Base-by-base conservation (phyloP, 2,888 invertebrate genomes). In the Sphaerolaimus hirsutus region DNA sequence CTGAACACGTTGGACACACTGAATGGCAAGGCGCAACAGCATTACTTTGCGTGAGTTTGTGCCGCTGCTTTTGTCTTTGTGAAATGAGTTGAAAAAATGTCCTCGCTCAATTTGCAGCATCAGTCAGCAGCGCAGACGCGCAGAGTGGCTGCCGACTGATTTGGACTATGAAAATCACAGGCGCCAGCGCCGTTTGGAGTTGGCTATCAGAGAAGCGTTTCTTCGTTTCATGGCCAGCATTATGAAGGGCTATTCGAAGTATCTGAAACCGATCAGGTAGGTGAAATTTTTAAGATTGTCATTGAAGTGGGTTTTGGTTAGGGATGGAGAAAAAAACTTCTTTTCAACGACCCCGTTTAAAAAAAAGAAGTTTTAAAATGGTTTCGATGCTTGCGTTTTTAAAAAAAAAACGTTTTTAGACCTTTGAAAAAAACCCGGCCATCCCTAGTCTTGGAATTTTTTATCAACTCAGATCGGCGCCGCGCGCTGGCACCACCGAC, bases 161-260 rank as follows among this genome's bases (percentile, higher is more conserved):
- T 45, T 53, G 44, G 58, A 59, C 24, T 42, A 51, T 19, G 49
- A 51, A 17, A 51, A 51, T 19, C 54, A 56, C 26, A 50, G 50
- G 29, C 51, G 54, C 38, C 46, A 52, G 23, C 77, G 81, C 71
- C 75, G 76, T 21, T 69, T 87, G 59, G 93, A 93, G 64, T 70
- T 84, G 55, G 79, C 82, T 66, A 91, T 97, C 51, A 91, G 93
- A 68, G 93, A 97, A 66, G 84, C 87, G 4, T 97, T 93, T 66
- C 71, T 97, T 26, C 76, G 83, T 46, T 43, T 43, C 43, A 43
- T n/a, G 4, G n/a, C 21, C 2, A 7, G 26, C 21, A 7, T 43
- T 3, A 2, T 43, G 29, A 27, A 29, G 25, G 43, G 43, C 25
- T 70, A 70, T 56, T 62, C 63, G 50, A 51, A 60, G 25, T 66